These are phyloP conservation scores for Esox niger DNA, from an alignment of 2,113 vertebrate species.

Conservation along the genomic window DNA sequence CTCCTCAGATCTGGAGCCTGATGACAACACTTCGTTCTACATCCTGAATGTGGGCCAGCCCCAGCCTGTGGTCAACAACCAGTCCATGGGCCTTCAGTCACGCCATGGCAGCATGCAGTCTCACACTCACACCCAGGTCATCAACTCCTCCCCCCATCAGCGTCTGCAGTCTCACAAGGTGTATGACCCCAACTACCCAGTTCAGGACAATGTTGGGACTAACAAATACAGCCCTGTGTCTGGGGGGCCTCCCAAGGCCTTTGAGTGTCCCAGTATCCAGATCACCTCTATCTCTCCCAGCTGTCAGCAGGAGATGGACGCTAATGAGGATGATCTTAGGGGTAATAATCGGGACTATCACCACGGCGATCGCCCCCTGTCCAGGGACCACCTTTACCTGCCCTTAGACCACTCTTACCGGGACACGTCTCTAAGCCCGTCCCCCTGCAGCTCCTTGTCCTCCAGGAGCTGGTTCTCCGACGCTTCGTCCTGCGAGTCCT, in stretches of 20 bases:
- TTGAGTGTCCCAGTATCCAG: slow-evolving; percentile 97
- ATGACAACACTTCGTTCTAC: slow-evolving; percentile 94
- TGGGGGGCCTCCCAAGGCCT: slow-evolving; percentile 85
- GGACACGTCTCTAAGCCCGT: slow-evolving; percentile 93
- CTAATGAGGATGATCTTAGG: slow-evolving; percentile 79
- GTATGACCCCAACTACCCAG: slow-evolving; percentile 77
- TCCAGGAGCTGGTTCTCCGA: slow-evolving; percentile 98
- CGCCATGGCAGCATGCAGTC: slow-evolving; percentile 83
- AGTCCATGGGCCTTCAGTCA: slow-evolving; percentile 77
- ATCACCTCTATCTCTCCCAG: slow-evolving; percentile 98
- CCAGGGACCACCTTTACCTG: slow-evolving; percentile 95
- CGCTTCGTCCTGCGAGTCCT: slow-evolving; percentile 95
- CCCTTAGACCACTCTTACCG: slow-evolving; percentile 93
- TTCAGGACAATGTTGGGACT: slow-evolving; percentile 59
- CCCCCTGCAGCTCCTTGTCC: slow-evolving; percentile 95
- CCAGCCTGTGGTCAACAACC: slow-evolving; percentile 84
- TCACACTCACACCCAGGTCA: slow-evolving; percentile 82
- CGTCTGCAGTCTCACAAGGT: slow-evolving; percentile 80
- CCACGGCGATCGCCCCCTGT: slow-evolving; percentile 80
- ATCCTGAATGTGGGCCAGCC: slow-evolving; percentile 92
- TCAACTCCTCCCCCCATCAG: slow-evolving; percentile 74
- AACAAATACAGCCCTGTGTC: slow-evolving; percentile 78
- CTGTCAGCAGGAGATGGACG: slow-evolving; percentile 94
- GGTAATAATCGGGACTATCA: slow-evolving; percentile 86
- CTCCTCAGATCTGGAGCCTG: slow-evolving; percentile 86